These are phyloP conservation scores for Sphaerodactylus townsendi DNA, from an alignment of 2,113 vertebrate genomes.

Conservation along the genomic window DNA sequence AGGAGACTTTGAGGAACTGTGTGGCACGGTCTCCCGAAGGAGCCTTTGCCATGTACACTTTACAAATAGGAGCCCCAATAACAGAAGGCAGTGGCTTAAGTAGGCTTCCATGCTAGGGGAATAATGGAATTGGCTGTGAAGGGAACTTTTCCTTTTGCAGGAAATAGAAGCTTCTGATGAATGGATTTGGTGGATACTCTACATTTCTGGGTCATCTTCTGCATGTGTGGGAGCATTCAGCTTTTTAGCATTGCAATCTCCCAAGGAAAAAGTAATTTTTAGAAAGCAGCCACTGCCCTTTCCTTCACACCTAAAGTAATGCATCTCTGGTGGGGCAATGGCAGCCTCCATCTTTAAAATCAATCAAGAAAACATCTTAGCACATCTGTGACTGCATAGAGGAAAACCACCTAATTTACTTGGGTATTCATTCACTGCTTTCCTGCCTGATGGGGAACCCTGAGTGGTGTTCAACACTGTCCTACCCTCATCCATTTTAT, in stretches of 20 bases:
- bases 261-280: background rate
- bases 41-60: background rate
- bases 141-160: background rate
- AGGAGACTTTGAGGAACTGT: background rate
- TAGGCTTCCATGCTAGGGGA: no score
- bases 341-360: background rate
- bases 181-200: background rate
- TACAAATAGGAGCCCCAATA: background rate
- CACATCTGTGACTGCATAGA: background rate
- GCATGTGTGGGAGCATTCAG: no score
- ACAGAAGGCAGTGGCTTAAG: background rate
- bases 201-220: background rate
- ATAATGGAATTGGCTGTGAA: background rate
- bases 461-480: no score
- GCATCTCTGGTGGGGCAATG: background rate
- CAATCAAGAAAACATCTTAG: background rate
- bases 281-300: background rate
- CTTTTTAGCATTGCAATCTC: background rate
- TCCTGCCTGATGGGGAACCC: no score
- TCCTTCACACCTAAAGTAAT: background rate
- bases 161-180: background rate
- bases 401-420: no score
- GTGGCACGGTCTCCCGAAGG: background rate
- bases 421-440: no score
- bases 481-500: no score